Evolutionary conservation across 2,113 vertebrate species (phyloP), one percentile per base, ranked within the genome.

Genomic region (Phrynocephalus versicolor): DNA sequence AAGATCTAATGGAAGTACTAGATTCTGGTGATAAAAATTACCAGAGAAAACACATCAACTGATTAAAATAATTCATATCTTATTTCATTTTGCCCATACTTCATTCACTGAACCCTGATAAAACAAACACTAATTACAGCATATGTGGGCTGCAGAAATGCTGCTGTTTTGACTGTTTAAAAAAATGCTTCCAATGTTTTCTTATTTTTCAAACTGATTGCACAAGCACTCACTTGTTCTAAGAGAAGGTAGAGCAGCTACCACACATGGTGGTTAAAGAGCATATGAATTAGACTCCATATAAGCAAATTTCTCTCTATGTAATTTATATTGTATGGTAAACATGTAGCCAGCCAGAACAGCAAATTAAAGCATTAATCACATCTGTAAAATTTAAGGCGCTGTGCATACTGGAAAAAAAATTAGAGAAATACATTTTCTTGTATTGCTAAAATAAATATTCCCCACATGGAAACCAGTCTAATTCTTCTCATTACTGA

Each of bases 361-460:
- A 95, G 96, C 96, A 97, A 97, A 97, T 97, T 97, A 97, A 97
- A 96, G 94, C 96, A 97, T 97, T 97, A 97, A 97, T 97, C 96
- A 97, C 95, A 95, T 96, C 94, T 96, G 94, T 94, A 95, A 96
- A 97, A 97, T 97, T 96, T 97, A 97, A 94, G 91, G 84, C 91
- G 87, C 90, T 91, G 92, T 95, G 96, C 95, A 96, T 96, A 95
- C 94, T 95, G 96, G 94, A 95, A 96, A 94, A 73, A 96, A 96
- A 96, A 97, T 97, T 96, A 96, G 94, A 94, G 95, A 96, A 97
- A 97, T 97, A 96, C 95, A 94, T 97, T 97, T 96, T 95, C 95
- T 94, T 94, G 96, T 97, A 97, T 96, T 97, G 95, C 95, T 95
- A 94, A 96, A 96, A 97, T 97, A 97, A 97, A 97, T 97, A 97